Evolutionary conservation across 1,140 invertebrate species (phyloP), one percentile per base, ranked within the genome.

Genomic region (Solenopsis invicta): DNA sequence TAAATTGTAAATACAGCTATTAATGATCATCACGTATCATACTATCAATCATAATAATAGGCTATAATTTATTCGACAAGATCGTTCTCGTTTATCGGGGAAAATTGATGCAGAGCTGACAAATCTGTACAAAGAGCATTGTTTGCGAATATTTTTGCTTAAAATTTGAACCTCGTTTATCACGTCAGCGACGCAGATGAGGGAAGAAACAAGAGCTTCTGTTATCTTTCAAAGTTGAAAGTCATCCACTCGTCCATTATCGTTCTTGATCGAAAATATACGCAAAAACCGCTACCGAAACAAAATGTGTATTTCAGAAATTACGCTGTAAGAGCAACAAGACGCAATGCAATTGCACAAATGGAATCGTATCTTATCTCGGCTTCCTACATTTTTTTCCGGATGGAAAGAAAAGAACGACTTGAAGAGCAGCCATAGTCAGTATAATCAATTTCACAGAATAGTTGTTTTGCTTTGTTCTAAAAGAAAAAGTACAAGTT

Each of bases 201-300:
- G 13, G 2, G 4, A 12, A 24, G 13, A 34, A 52, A 80, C 13
- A 24, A 52, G 67, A 67, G 48, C 45, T 64, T 37, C 16, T 78
- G 76, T 80, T 80, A 54, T 67, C 48, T 67, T 48, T 80, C 29
- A 56, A 81, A 72, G 45, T 81, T 8, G 16, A 72, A 81, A 59
- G 9, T 54, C 50, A 72, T 59, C 10, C 56, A 54, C 29, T 67
- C 45, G 12, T 34, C 52, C 37, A 82, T 72, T 80, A 80, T 69
- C 45, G 56, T 64, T 77, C 12, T 69, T 69, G 48, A 18, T 80
- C 13, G 12, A 72, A 48, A 16, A 18, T 12, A 4, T 16, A 21
- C 10, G 37, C 37, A 24, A 72, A 18, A 52, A 21, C 16, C 9
- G 9, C 13, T 24, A 54, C 3, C 8, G n/a, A 1, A n/a, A 59